A percentile compares a stretch with the other conserved stretches of the same genome.
Evolutionary conservation across 2,797 vertebrate species (phyloP).

Genomic region (Acrossocheilus wenchowensis): DNA sequence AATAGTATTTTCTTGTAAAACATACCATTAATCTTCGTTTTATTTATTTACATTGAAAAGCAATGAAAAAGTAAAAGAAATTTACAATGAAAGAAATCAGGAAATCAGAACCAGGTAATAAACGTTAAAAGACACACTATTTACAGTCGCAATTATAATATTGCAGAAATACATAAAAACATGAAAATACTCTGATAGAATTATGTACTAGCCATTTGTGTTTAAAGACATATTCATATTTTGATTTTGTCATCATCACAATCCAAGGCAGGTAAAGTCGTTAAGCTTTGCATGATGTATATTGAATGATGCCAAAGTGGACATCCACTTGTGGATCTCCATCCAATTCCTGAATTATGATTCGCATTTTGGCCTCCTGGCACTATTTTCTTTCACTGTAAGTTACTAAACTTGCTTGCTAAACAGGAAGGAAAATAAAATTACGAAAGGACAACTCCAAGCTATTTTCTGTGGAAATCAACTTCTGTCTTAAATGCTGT

Average conservation of each 20-base stretch:
- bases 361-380: neutral
- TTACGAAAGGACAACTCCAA: neutral
- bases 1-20: neutral
- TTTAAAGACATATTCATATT: neutral
- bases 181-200: neutral
- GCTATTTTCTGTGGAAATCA: neutral
- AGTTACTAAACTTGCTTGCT: neutral
- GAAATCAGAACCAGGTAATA: neutral
- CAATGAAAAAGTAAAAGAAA: neutral
- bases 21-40: neutral
- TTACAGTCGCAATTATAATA: neutral
- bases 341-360: neutral
- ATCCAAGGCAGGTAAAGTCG: neutral
- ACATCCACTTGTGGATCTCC: too few species aligned
- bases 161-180: neutral
- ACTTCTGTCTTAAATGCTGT: neutral
- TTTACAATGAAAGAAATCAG: neutral
- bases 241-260: neutral
- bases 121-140: neutral
- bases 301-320: neutral
- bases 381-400: neutral
- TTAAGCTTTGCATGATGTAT: neutral
- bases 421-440: neutral
- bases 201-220: neutral
- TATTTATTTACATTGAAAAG: neutral